Base-by-base conservation (phyloP, 2,797 vertebrate genomes). In the Hemitrygon akajei region DNA sequence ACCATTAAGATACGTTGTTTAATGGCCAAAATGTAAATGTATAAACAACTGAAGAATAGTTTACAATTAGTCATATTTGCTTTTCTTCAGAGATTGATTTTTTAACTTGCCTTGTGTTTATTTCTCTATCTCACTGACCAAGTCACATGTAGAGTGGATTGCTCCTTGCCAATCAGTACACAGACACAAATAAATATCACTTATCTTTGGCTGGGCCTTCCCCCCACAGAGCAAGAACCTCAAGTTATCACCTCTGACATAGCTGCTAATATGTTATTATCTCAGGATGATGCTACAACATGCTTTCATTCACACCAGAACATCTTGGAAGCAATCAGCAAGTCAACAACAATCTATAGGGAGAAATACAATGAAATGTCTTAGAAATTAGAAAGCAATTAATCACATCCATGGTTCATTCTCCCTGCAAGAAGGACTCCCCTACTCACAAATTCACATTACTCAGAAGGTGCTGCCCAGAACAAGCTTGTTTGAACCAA, bases 1-100 rank as follows among this genome's bases (percentile, higher is more conserved):
- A 87, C 16, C 84, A 87, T 66, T 66, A 87, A 87, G 58, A 87
- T 87, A 87, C 18, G 34, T 66, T 66, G 58, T 34, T 87, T 87
- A 63, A 87, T 2, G 7, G n/a, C n/a, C 84, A 87, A 34, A 87
- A 66, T 66, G 58, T 87, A 87, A 87, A 89, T 89, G 60, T 69
- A 89, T 1, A 3, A n/a, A 89, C 86, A 89, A 40, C 69, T 69
- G 86, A 34, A 89, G 60, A 89, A 66, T 89, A 22, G 86, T 25
- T 89, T 25, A 89, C 60, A 69, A 69, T 89, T 89, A 34, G 16
- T 60, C 18, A 20, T 66, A 63, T 22, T 69, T 69, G 66, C 3
- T 25, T 10, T 34, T 20, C 63, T 69, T 89, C 18, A 89, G 18
- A 11, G 86, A 89, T 0, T 89, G 86, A 69, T 69, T 66, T 56